Evolutionary conservation across 2,113 vertebrate species (phyloP), one percentile per base, ranked within the genome.

Genomic region (Pachypanchax playfairii): DNA sequence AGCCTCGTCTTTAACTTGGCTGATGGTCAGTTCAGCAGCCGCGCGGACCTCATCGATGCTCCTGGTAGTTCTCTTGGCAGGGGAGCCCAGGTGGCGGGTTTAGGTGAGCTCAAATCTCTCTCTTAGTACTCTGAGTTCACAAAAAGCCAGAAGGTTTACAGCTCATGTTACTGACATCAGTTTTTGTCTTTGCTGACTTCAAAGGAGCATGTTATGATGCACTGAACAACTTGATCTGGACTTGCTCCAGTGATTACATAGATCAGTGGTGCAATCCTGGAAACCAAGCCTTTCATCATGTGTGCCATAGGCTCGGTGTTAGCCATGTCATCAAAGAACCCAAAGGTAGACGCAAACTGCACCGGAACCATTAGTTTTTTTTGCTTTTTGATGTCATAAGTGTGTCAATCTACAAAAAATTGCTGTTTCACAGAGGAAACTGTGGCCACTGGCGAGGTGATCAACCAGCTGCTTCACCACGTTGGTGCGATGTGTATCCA

Each of bases 401-500:
- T 55, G 1, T 72, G 4, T 63, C 21, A 1, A 29, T n/a, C 14
- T 49, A 6, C 26, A 42, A 52, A 47, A n/a, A 22, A 8, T 1
- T 82, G 28, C 58, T 8, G 20, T 39, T 74, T 88, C 77, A 53
- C 84, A 99, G 97, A 95, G 77, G 95, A 96, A 73, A 93, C 94
- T n/a, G 89, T 96, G 81, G 91, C 93, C 77, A 99, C 96, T 0
- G 93, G 91, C 0, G 95, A 96, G 66, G 97, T 99, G 81, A 97
- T 99, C 87, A 99, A 96, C 87, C 97, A 99, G 53, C 89, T 98
- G 75, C 84, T 99, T 89, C 97, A 99, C 91, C 97, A 99, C 7
- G 94, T 99, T 79, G 97, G 97, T 74, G 97, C 97, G 46, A 99
- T 99, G 97, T 99, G 96, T 81, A 97, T 98, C 87, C 97, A 99